Evolutionary conservation across 1,140 invertebrate species (phyloP), one percentile per base, ranked within the genome.

Genomic region (Pachyrhynchus sulphureomaculatus): DNA sequence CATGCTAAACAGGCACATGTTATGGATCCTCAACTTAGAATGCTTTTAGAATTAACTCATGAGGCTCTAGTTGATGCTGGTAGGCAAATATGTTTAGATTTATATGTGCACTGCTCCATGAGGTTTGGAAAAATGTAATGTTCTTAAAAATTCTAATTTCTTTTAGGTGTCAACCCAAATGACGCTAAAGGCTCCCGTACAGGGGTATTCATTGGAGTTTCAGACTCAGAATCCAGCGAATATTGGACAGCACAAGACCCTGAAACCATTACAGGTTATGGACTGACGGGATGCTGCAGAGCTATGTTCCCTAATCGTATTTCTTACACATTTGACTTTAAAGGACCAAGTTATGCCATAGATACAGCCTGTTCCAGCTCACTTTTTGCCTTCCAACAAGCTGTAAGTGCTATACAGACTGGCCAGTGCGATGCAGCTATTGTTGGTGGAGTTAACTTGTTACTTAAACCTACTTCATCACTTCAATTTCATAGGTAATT

Each of bases 231-330:
- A 75, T 87, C 90, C 2, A 89, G 91, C 64, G 91, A 95, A 72
- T 86, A 83, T 65, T 95, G 89, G 87, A 86, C 85, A 12, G 52
- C 51, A 0, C 68, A 70, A 15, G 84, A 91, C 75, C 81, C 84
- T 0, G 89, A 92, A 36, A 82, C 84, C 68, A 84, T 95, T 1
- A 93, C 90, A 72, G 95, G 96, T 51, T 98, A 98, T 78, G 92
- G 88, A 26, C 80, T 98, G 64, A 95, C 91, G 2, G 96, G 96
- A 18, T 96, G 93, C 77, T 89, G 88, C 48, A 82, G 92, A 34
- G 91, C 94, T 21, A 98, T 98, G 95, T 96, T 98, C 77, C 86
- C 95, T 33, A 99, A 99, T 77, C 86, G 96, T 71, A 84, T 99
- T 29, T 98, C 95, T 0, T 99, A 89, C 79, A 90, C 93, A 8